Conservation (phyloP, 1,140 invertebrate species). For the Pogonomyrmex californicus region DNA sequence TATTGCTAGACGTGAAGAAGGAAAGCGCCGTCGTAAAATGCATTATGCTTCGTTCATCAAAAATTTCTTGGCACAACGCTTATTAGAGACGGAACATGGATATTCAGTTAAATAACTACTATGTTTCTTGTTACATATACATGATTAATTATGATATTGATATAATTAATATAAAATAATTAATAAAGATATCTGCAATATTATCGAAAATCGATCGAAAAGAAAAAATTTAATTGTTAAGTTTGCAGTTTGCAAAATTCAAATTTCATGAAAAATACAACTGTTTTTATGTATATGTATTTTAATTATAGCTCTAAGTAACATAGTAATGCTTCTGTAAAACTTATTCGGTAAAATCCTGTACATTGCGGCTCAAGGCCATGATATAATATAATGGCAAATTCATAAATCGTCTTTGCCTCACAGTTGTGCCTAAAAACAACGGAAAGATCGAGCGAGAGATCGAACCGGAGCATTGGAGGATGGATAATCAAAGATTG, state of each 20-base stretch:
- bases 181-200: background rate
- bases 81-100: no score
- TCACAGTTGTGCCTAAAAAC: slow-evolving; percentile 42
- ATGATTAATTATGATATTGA: background rate
- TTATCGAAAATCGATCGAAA: background rate
- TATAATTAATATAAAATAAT: slow-evolving; percentile 2
- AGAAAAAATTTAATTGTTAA: background rate
- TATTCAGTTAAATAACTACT: background rate
- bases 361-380: background rate
- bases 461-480: slow-evolving; percentile 33
- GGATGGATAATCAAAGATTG: slow-evolving; percentile 78
- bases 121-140: background rate
- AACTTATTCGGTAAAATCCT: background rate
- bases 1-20: background rate
- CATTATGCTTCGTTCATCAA: background rate
- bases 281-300: background rate
- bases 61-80: background rate
- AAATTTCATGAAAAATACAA: background rate
- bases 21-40: background rate
- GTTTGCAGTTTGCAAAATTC: background rate
- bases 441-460: slow-evolving; percentile 42
- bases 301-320: background rate
- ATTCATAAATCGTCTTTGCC: slow-evolving; percentile 36
- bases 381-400: slow-evolving; percentile 13
- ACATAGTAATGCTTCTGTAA: background rate